Evolutionary conservation across 2,888 invertebrate species (phyloP), one percentile per base, ranked within the genome.

Genomic region (Hirtodrosophila confusa): DNA sequence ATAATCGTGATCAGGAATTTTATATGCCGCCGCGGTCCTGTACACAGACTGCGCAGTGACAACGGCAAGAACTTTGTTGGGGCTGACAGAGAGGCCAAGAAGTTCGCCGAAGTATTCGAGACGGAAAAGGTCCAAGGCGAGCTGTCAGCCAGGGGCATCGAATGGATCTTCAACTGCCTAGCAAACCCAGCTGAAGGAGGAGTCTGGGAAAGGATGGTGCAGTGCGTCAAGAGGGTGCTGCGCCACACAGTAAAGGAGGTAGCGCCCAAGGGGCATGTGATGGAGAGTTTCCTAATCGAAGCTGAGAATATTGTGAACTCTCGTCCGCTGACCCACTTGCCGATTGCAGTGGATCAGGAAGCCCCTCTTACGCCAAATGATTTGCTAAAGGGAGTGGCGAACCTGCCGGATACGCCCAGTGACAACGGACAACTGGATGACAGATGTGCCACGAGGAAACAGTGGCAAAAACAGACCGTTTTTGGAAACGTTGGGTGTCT

Each of bases 1-100:
- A 63, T 33, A 27, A 29, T 9, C 8, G 44, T 31, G 12, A 56
- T 50, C 3, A 56, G 56, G 31, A 63, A 56, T n/a, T 56, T 63
- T 1, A 37, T 48, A 7, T 24, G 48, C 31, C 49, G 48, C 3
- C 29, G 51, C 5, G 29, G n/a, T n/a, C n/a, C n/a, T n/a, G n/a
- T n/a, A n/a, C n/a, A n/a, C n/a, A n/a, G n/a, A n/a, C n/a, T n/a
- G n/a, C n/a, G n/a, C n/a, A n/a, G n/a, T n/a, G n/a, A n/a, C n/a
- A n/a, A n/a, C n/a, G n/a, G n/a, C n/a, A n/a, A n/a, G n/a, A n/a
- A n/a, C n/a, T n/a, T n/a, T n/a, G n/a, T n/a, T n/a, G n/a, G n/a
- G n/a, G n/a, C n/a, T 23, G 9, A 31, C 9, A 31, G 7, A 7
- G 31, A 8, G 9, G 9, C 9, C 17, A 31, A 31, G 9, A 31